Base-by-base conservation (phyloP, 2,797 vertebrate species). In the Lemur catta region DNA sequence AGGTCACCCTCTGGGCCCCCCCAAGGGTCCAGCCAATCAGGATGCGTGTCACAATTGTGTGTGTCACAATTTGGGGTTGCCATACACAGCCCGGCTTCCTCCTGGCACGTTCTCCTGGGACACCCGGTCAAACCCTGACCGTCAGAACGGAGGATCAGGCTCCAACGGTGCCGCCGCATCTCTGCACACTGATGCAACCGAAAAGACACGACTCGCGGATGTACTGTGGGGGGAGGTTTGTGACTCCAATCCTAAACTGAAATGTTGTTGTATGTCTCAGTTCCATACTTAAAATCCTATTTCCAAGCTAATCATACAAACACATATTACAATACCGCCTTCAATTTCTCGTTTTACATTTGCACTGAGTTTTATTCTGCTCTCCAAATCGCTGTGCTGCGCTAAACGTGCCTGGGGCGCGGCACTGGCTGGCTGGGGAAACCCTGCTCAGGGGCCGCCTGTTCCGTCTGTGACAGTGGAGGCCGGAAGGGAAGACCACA, bases 201-300 rank as follows among this genome's bases (percentile, higher is more conserved):
- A 11, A 8, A 48, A 50, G 57, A 61, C 30, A 4, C 4, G 18
- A 13, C 6, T 38, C 74, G 0, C 6, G 0, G 4, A 30, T 1
- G 7, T 61, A 6, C n/a, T 14, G 48, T 2, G 6, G 17, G 30
- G 20, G 15, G 97, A 4, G 95, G 80, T 91, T 85, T 72, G 93
- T 90, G 96, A 97, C 96, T 89, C 94, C 96, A 65, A 96, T 95
- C 92, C 95, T 95, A 93, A 96, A 48, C 14, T 88, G 55, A 89
- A 74, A 89, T 0, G 0, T 74, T 3, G 2, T 63, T 75, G 95
- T 38, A 84, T 52, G 46, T 89, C 89, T 93, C 74, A 5, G 48
- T 43, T 52, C 59, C 26, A 2, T 0, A 1, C 38, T 20, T 6
- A 17, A 67, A 46, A 46, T 38, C 46, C 4, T 7, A 7, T 2